Evolutionary conservation across 2,888 invertebrate species (phyloP).

Genomic region (Campoplex nolae): DNA sequence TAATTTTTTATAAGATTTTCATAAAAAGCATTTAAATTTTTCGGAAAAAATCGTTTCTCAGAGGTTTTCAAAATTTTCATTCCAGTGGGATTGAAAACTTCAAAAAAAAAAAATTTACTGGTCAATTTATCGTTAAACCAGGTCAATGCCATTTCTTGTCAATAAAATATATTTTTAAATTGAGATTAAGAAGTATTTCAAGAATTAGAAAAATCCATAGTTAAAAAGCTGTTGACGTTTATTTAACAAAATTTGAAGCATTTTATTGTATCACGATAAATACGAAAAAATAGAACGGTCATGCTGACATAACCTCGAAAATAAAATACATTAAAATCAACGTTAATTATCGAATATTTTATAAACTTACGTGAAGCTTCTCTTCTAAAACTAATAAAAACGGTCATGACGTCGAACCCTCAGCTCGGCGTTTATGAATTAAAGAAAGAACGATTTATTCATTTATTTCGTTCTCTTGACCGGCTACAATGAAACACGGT

Average conservation of each 20-base stretch:
- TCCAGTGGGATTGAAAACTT: too few relatives aligned
- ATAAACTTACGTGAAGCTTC: slow-evolving; percentile 75
- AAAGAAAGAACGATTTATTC: background rate
- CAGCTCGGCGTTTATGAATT: slow-evolving; percentile 28
- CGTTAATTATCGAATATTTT: background rate
- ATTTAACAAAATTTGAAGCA: slow-evolving; percentile 10
- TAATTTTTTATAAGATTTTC: too few relatives aligned
- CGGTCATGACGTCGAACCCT: slow-evolving; percentile 73
- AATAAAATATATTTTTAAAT: background rate
- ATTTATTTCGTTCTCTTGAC: background rate
- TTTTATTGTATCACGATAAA: background rate
- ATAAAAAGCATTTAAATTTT: too few relatives aligned
- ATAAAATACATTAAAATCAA: background rate
- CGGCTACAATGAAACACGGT: background rate
- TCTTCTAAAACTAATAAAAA: slow-evolving; percentile 73
- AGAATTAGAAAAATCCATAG: background rate
- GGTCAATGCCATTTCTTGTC: background rate
- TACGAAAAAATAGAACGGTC: background rate
- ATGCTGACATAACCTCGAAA: slow-evolving; percentile 49
- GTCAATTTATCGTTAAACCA: background rate
- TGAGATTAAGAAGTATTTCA: background rate
- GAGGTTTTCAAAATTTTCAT: too few relatives aligned
- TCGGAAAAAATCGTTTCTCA: too few relatives aligned
- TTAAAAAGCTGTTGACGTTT: background rate
- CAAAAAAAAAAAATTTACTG: background rate